Conservation (phyloP, 2,113 vertebrate genomes). For the Rhea americana region DNA sequence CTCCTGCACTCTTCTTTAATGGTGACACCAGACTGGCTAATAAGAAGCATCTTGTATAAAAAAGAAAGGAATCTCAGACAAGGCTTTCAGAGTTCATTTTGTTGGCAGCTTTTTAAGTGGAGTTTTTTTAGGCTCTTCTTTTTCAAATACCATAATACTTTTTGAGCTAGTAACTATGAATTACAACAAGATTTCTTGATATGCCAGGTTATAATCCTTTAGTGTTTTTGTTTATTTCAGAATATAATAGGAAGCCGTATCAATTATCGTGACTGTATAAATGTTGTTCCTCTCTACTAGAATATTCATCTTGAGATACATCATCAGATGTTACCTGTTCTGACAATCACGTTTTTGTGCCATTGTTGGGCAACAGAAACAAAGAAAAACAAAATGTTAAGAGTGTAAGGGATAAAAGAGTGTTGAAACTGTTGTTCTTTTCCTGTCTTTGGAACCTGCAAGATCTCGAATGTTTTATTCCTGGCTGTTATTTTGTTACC, state of each 20-base stretch:
- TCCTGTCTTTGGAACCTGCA: constrained; percentile 57
- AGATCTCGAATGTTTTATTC: constrained; percentile 60
- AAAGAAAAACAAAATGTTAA: constrained; percentile 65
- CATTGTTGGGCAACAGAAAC: constrained; percentile 67
- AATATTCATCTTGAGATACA: constrained; percentile 53
- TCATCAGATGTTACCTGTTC: constrained; percentile 63
- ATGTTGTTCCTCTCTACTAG: constrained; percentile 60
- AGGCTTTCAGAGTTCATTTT: constrained; percentile 70
- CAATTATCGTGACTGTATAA: constrained; percentile 65
- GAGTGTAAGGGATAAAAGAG: constrained; percentile 71
- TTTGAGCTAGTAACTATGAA: constrained; percentile 47
- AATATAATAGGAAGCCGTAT: constrained; percentile 65
- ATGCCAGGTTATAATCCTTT: constrained; percentile 53
- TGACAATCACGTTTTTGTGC: constrained; percentile 63
- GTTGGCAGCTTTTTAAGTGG: constrained; percentile 65
- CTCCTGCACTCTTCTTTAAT: constrained; percentile 19
- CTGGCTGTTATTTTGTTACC: constrained; percentile 58
- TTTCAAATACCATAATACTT: constrained; percentile 58
- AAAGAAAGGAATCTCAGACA: constrained; percentile 25
- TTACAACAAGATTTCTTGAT: constrained; percentile 63
- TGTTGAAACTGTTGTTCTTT: constrained; percentile 46
- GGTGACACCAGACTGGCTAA: constrained; percentile 50
- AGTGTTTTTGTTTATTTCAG: constrained; percentile 62
- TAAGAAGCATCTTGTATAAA: constrained; percentile 44
- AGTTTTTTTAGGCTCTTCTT: constrained; percentile 31